phyloP scores from a whole-genome alignment of 2,888 invertebrate genomes.

The Tetropium fuscum region DNA sequence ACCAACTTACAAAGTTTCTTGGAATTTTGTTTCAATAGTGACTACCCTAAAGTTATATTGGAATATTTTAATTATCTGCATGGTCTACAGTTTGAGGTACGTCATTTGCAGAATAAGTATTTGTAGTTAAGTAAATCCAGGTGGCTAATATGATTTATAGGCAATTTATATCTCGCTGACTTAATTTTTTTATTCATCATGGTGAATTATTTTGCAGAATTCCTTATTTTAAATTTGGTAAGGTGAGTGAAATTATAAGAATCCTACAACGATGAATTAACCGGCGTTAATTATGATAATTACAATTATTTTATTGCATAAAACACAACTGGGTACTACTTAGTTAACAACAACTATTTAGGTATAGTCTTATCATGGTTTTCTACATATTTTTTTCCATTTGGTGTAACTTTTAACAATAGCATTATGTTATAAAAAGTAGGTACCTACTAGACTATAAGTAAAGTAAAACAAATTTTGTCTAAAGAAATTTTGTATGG shows the following conservation, averaged over 20 bases:
- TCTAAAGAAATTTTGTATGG: no score
- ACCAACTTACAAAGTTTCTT: conserved; percentile 72
- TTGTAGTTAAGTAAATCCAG: not conserved
- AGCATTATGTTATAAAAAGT: no score
- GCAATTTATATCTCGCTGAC: no score
- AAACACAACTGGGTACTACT: no score
- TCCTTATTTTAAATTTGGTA: conserved; percentile 17
- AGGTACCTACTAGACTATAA: no score
- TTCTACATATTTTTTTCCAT: no score
- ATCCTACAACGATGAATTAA: not conserved
- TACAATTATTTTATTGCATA: no score
- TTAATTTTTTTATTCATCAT: conserved; percentile 10
- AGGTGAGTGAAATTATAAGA: conserved; percentile 16
- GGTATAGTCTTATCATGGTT: no score
- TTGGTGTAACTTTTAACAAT: no score
- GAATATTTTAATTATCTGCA: conserved; percentile 80
- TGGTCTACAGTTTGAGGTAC: conserved; percentile 74
- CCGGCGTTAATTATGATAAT: not conserved
- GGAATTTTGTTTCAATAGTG: conserved; percentile 73
- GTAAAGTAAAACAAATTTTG: no score
- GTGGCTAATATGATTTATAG: conserved; percentile 9
- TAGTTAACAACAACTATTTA: no score
- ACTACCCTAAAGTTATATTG: conserved; percentile 75
- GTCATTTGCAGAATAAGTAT: no score
- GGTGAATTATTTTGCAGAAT: conserved; percentile 20